Conservation (phyloP, 2,888 invertebrate species). For the Cephus sareptanus region DNA sequence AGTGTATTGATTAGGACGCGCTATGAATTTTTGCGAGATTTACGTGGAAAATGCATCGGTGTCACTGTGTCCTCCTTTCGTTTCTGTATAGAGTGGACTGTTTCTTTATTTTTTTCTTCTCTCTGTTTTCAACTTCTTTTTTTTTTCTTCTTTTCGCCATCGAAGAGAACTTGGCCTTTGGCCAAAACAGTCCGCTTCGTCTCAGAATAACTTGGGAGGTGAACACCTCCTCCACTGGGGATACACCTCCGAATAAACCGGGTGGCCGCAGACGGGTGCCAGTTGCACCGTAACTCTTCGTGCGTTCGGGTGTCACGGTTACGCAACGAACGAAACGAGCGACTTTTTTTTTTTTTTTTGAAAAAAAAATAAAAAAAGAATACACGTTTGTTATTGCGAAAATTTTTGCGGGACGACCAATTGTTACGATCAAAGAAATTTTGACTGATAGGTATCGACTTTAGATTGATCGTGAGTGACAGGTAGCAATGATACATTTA, state of each 20-base stretch:
- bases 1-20: not conserved
- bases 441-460: not conserved
- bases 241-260: constrained; percentile 40
- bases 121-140: not conserved
- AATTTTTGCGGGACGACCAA: not conserved
- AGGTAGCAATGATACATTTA: not conserved
- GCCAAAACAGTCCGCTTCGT: constrained; percentile 28
- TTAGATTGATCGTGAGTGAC: not conserved
- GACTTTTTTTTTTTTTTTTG: not conserved
- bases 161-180: constrained; percentile 13
- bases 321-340: constrained; percentile 2
- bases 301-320: constrained; percentile 48
- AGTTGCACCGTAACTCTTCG: constrained; percentile 58
- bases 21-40: not conserved
- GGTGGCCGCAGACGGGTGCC: constrained; percentile 44
- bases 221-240: constrained; percentile 51
- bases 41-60: not conserved
- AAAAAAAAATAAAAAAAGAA: not conserved
- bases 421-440: not conserved
- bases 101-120: constrained; percentile 19
- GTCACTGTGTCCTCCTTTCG: not conserved
- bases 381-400: not conserved
- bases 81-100: constrained; percentile 23
- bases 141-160: constrained; percentile 16
- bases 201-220: constrained; percentile 65